Evolutionary conservation across 1,140 invertebrate species (phyloP).

Genomic region (Samia ricini): DNA sequence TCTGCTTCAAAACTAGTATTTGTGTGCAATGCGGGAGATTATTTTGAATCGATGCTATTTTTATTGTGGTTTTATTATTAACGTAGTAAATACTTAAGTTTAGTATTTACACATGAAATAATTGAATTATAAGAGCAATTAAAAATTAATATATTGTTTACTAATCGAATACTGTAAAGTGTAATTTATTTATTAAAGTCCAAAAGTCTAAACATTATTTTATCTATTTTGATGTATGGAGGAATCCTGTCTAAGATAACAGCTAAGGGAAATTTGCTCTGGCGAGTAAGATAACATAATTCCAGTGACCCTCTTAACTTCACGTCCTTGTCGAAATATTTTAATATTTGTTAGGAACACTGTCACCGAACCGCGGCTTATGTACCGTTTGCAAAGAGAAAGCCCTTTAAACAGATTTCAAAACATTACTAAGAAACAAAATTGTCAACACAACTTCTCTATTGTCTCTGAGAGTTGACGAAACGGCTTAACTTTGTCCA

Average conservation of each 20-base stretch:
- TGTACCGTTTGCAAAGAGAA: not conserved
- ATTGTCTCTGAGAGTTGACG: not conserved
- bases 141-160: too few species aligned
- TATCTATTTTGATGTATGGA: too few species aligned
- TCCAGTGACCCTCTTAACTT: not conserved
- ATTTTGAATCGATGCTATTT: too few species aligned
- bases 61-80: too few species aligned
- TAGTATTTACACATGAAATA: too few species aligned
- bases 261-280: not conserved
- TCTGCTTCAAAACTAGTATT: too few species aligned
- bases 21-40: too few species aligned
- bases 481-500: not conserved
- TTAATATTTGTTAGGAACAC: not conserved
- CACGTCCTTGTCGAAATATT: not conserved
- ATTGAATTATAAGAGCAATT: too few species aligned
- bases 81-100: too few species aligned
- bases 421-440: not conserved
- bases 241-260: not conserved
- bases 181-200: too few species aligned
- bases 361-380: not conserved
- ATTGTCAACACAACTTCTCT: not conserved
- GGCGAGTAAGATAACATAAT: not conserved
- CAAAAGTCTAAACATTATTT: too few species aligned
- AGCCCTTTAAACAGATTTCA: not conserved
- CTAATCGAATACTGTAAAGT: too few species aligned